Evolutionary conservation across 2,113 vertebrate species (phyloP).

Genomic region (Nibea coibor): DNA sequence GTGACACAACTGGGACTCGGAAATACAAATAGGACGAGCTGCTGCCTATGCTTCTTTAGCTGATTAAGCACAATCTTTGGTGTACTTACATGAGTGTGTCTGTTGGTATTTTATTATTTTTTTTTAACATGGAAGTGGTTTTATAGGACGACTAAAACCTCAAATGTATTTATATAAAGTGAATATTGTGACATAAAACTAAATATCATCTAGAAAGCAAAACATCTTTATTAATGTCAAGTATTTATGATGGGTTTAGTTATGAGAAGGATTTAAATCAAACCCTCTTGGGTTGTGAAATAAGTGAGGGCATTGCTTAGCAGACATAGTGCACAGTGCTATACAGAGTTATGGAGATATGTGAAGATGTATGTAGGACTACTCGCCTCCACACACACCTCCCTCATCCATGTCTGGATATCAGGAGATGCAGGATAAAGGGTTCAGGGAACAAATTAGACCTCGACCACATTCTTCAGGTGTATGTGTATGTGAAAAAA

Average conservation of each 20-base stretch:
- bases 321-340: too few species aligned
- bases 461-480: neutral
- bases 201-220: neutral
- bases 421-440: neutral
- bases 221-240: too few species aligned
- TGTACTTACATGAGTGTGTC: neutral
- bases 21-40: conserved; percentile 42
- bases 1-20: conserved; percentile 32
- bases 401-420: neutral
- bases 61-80: conserved; percentile 32
- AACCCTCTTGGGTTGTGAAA: neutral
- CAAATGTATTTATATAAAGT: neutral
- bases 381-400: neutral
- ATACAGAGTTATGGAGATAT: neutral
- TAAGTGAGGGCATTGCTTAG: too few species aligned
- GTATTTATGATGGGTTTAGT: neutral
- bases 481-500: too few species aligned
- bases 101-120: neutral
- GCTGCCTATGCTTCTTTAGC: conserved; percentile 5
- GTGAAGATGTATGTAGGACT: neutral
- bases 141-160: neutral
- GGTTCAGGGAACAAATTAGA: neutral
- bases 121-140: neutral
- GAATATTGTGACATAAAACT: neutral
- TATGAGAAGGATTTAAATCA: neutral